These are phyloP conservation scores for Caradrina clavipalpis DNA, from an alignment of 2,888 invertebrate genomes.

Conservation along the genomic window DNA sequence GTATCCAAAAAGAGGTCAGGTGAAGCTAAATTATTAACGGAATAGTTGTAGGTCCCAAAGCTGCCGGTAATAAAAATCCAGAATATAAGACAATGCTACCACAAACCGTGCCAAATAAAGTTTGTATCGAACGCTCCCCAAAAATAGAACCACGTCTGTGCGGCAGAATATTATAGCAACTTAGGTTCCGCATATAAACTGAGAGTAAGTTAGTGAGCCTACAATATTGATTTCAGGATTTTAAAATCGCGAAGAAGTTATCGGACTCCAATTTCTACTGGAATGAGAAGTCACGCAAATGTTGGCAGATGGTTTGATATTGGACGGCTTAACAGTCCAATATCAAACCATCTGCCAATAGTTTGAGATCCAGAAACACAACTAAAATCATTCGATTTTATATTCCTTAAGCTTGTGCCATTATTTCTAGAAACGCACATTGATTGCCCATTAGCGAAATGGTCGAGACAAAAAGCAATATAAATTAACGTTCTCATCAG, in stretches of 20 bases:
- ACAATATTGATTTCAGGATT: constrained; percentile 12
- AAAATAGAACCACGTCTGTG: constrained; percentile 48
- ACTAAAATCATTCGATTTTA: background rate
- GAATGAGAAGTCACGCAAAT: background rate
- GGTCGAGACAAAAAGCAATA: constrained; percentile 20
- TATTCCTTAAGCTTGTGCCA: background rate
- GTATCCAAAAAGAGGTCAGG: constrained; percentile 5
- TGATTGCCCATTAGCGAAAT: constrained; percentile 15
- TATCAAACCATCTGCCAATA: background rate
- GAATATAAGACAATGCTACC: constrained; percentile 15
- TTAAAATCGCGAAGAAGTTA: background rate
- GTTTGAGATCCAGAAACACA: background rate
- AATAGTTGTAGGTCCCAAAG: constrained; percentile 23
- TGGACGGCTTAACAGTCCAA: background rate
- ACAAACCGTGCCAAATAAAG: constrained; percentile 19
- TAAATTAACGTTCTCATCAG: constrained; percentile 38
- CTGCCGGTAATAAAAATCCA: constrained; percentile 39
- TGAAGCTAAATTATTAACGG: constrained; percentile 29
- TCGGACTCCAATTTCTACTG: background rate
- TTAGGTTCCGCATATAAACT: constrained; percentile 18
- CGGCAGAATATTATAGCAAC: constrained; percentile 41
- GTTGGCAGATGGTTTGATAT: background rate
- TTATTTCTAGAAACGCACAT: constrained; percentile 1
- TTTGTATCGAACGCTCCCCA: constrained; percentile 47
- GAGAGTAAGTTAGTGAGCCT: constrained; percentile 2